Base-by-base conservation (phyloP, 2,888 invertebrate genomes). In the Pilophorus perplexus region DNA sequence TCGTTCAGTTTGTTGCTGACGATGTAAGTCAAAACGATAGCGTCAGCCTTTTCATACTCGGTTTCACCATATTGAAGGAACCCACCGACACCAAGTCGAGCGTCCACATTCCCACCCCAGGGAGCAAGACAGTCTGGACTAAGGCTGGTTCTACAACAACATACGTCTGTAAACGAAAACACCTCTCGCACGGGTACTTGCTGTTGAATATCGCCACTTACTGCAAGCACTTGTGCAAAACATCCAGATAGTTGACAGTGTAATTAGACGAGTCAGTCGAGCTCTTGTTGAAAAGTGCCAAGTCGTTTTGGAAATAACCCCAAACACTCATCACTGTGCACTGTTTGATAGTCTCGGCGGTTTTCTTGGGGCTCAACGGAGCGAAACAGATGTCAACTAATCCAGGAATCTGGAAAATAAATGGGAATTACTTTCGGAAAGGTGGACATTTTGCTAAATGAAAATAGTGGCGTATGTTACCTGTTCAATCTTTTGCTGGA, bases 101-200 rank as follows among this genome's bases (percentile, higher is more conserved):
- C 92, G 71, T 90, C 85, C 6, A 93, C 82, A 1, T 94, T 94
- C 1, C 93, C 96, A 27, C 94, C 95, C 79, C 88, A 96, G 0
- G 85, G 80, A 0, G 89, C 89, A 66, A 93, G 78, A 76, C 97
- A 98, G 0, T 80, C 78, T 2, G 82, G 77, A 73, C 80, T 76
- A 73, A 81, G 83, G 0, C 84, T 80, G 67, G 81, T 82, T 72
- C 84, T 85, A 67, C 64, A 76, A 74, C 64, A 66, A 3, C n/a
- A n/a, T n/a, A n/a, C n/a, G n/a, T n/a, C n/a, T n/a, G n/a, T n/a
- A n/a, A n/a, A n/a, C n/a, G 54, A 42, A 33, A 8, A 33, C 10
- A 8, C 33, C 6, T 33, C 33, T 33, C 33, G 6, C 6, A 6
- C 33, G 6, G 10, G 20, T 12, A 16, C 5, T 50, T 14, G n/a